Percentiles rank a stretch among this genome's conserved stretches.
Conservation (phyloP, 2,113 vertebrate genomes). For the Nibea albiflora region DNA sequence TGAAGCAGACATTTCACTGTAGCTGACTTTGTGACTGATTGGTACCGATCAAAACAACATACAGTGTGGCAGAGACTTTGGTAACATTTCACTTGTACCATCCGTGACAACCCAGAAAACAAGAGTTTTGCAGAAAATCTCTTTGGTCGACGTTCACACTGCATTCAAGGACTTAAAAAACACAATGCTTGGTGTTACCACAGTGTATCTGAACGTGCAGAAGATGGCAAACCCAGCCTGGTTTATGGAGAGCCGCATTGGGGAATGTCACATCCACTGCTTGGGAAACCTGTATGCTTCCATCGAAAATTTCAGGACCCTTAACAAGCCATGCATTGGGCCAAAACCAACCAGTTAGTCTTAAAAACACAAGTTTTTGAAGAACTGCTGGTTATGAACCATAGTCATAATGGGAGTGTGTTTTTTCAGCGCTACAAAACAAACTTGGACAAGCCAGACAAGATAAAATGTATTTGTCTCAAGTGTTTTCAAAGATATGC, state of each 20-base stretch:
- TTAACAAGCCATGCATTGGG: neutral
- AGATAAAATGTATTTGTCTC: neutral
- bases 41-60: neutral
- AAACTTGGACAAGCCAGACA: neutral
- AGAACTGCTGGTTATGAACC: neutral
- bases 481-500: neutral
- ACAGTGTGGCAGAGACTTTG: neutral
- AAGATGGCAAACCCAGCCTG: too few species aligned
- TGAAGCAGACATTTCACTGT: neutral
- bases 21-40: neutral
- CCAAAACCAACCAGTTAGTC: neutral
- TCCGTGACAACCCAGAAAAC: conserved; percentile 6
- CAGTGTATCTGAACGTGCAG: neutral
- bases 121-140: conserved; percentile 20
- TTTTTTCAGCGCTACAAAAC: neutral
- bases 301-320: neutral
- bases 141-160: conserved; percentile 23
- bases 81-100: conserved; percentile 27
- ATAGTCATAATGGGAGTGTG: neutral
- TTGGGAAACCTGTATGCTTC: neutral
- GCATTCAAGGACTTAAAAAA: neutral
- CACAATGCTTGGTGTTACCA: neutral
- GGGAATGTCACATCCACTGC: neutral
- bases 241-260: neutral
- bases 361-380: neutral